Evolutionary conservation across 2,888 invertebrate genomes (phyloP).

Genomic region (Orthonevra nobilis): DNA sequence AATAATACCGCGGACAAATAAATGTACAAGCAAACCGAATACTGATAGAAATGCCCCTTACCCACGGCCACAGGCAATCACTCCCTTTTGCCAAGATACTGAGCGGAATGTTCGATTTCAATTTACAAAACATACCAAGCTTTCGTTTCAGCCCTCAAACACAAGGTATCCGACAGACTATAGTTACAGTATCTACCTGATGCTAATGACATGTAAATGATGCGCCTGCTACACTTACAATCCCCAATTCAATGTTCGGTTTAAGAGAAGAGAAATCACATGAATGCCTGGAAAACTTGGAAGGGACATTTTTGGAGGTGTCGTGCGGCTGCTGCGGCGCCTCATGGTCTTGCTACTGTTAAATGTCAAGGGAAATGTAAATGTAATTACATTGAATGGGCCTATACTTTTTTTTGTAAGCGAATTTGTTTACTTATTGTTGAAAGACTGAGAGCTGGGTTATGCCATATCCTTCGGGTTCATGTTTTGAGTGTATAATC

Average conservation of each 20-base stretch:
- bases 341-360: constrained; percentile 6
- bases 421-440: not conserved
- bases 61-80: not conserved
- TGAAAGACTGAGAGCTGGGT: constrained; percentile 1
- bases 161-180: too few relatives aligned
- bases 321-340: not conserved
- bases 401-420: not conserved
- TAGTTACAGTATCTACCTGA: not conserved
- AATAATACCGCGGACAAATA: constrained; percentile 1
- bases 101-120: constrained; percentile 14
- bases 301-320: not conserved
- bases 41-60: constrained; percentile 15
- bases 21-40: constrained; percentile 29
- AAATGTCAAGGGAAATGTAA: constrained; percentile 54
- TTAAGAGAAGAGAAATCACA: not conserved
- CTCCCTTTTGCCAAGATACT: not conserved
- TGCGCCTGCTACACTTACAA: constrained; percentile 1
- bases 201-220: constrained; percentile 46
- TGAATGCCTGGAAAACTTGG: not conserved
- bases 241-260: not conserved
- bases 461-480: constrained; percentile 14
- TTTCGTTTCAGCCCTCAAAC: not conserved
- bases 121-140: constrained; percentile 4
- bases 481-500: not conserved
- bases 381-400: constrained; percentile 40